These are phyloP conservation scores for Drosophila willistoni DNA, from an alignment of 1,140 invertebrate genomes.

Conservation along the genomic window DNA sequence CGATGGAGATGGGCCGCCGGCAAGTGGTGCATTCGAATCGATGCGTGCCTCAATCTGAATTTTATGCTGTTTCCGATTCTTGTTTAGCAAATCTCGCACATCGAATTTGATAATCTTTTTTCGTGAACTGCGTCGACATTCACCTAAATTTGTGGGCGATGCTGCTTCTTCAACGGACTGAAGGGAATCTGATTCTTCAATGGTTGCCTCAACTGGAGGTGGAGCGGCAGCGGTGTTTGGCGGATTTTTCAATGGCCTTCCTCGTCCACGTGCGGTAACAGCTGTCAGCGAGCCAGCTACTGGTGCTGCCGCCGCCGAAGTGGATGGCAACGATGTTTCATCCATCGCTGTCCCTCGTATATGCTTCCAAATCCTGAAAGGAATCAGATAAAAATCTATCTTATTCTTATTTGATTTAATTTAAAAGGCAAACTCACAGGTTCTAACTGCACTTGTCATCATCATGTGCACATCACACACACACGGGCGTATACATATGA, in stretches of 20 bases:
- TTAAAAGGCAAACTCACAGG: constrained; percentile 9
- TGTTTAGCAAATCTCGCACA: constrained; percentile 69
- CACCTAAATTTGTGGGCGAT: constrained; percentile 22
- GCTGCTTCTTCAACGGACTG: neutral
- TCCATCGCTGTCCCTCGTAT: constrained; percentile 19
- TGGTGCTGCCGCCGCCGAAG: neutral
- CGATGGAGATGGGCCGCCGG: constrained; percentile 8
- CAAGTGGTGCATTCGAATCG: constrained; percentile 58
- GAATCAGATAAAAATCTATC: neutral
- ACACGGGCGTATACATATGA: neutral
- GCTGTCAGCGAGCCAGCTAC: constrained; percentile 17
- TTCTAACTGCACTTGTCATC: constrained; percentile 6
- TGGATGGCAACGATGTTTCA: constrained; percentile 3
- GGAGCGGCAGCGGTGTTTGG: neutral
- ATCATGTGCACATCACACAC: neutral
- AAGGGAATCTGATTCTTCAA: neutral
- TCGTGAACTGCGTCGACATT: constrained; percentile 73
- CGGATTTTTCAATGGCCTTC: constrained; percentile 33
- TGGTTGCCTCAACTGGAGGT: neutral
- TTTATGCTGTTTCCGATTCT: constrained; percentile 68
- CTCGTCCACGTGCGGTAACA: constrained; percentile 39
- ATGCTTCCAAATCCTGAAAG: neutral
- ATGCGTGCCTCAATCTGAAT: constrained; percentile 75
- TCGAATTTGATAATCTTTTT: constrained; percentile 80
- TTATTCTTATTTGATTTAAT: neutral